A percentile compares a stretch with the other conserved stretches of the same genome.
These are phyloP conservation scores for Callopanchax toddi DNA, from an alignment of 2,113 vertebrate species.

Conservation along the genomic window DNA sequence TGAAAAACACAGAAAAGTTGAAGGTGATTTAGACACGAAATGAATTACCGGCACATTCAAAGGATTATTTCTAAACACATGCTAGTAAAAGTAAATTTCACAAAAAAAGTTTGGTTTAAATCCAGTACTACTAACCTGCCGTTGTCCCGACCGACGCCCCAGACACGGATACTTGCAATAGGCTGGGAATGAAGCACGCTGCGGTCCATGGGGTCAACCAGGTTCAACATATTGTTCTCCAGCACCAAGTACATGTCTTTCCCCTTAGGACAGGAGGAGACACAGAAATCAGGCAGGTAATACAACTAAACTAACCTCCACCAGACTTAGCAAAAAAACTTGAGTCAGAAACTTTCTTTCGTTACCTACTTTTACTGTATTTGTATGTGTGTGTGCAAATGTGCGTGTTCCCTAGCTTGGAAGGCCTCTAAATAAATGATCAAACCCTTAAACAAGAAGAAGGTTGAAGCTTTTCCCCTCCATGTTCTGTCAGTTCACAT, in stretches of 20 bases:
- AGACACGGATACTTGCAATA: slow-evolving; percentile 96
- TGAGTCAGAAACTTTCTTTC: slow-evolving; percentile 21
- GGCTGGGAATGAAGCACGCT: slow-evolving; percentile 93
- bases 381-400: background rate
- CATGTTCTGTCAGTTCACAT: slow-evolving; percentile 59
- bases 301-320: slow-evolving; percentile 40
- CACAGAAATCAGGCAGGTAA: slow-evolving; percentile 24
- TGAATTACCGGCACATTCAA: too few relatives aligned
- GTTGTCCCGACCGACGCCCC: slow-evolving; percentile 97
- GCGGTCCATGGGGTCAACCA: slow-evolving; percentile 96
- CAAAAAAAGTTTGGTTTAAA: background rate
- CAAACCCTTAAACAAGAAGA: slow-evolving; percentile 29
- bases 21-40: too few relatives aligned
- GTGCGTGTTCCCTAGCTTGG: slow-evolving; percentile 10
- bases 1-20: too few relatives aligned
- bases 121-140: slow-evolving; percentile 85
- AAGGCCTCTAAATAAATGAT: slow-evolving; percentile 63
- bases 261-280: slow-evolving; percentile 77
- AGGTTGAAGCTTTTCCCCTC: slow-evolving; percentile 25
- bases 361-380: slow-evolving; percentile 2
- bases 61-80: background rate
- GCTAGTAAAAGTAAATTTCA: background rate
- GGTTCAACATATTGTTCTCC: slow-evolving; percentile 95
- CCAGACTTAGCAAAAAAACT: slow-evolving; percentile 3
- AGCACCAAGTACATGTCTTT: slow-evolving; percentile 97